Conservation (phyloP, 2,888 invertebrate species). For the Tiliacea citrago region DNA sequence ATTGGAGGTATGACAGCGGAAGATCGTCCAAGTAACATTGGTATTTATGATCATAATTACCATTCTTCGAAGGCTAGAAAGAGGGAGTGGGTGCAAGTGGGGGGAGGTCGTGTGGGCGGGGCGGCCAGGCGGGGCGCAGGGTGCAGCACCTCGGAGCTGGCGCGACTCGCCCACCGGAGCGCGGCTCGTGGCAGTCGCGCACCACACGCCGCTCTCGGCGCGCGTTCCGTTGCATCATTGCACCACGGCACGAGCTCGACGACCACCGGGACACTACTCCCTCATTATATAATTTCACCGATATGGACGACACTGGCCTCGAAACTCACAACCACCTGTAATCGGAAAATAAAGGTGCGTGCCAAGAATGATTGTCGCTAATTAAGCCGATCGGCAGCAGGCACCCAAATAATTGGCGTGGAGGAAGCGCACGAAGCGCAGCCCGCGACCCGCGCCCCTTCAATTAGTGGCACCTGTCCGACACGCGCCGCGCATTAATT, state of each 20-base stretch:
- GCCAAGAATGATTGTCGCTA: slow-evolving; percentile 75
- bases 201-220: slow-evolving; percentile 80
- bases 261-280: slow-evolving; percentile 49
- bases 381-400: slow-evolving; percentile 81
- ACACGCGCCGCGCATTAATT: slow-evolving; percentile 87
- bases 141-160: slow-evolving; percentile 81
- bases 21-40: neutral
- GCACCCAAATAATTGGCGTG: slow-evolving; percentile 89
- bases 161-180: slow-evolving; percentile 83
- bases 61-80: slow-evolving; percentile 56
- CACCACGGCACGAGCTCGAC: slow-evolving; percentile 58
- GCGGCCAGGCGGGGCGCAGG: slow-evolving; percentile 87
- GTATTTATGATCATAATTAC: slow-evolving; percentile 24
- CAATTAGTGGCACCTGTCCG: slow-evolving; percentile 88
- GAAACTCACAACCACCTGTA: slow-evolving; percentile 73
- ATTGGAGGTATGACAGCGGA: neutral
- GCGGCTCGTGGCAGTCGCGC: slow-evolving; percentile 82
- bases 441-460: slow-evolving; percentile 82
- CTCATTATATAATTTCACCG: slow-evolving; percentile 49
- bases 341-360: slow-evolving; percentile 81
- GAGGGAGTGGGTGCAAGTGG: slow-evolving; percentile 80
- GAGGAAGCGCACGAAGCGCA: slow-evolving; percentile 82
- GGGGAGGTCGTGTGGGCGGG: slow-evolving; percentile 82
- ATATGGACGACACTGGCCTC: slow-evolving; percentile 50
- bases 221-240: slow-evolving; percentile 76